Evolutionary conservation across 1,140 invertebrate genomes (phyloP), one percentile per base, ranked within the genome.

Genomic region (Drosophila novamexicana): DNA sequence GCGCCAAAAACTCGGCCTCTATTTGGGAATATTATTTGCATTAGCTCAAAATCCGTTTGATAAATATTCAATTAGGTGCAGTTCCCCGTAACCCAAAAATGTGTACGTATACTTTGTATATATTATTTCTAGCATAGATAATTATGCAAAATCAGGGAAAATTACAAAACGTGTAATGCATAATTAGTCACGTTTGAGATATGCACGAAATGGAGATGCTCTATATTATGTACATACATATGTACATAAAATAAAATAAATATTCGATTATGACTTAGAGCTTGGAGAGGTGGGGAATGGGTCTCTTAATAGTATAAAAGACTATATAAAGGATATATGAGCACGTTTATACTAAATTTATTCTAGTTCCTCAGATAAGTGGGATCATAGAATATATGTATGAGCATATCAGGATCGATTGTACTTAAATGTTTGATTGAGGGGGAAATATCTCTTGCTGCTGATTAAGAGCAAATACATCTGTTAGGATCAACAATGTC

Each of bases 61-160:
- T 88, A 88, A 88, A 89, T 88, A 83, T 88, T 88, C 80, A 88
- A 88, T 86, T 86, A 83, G 54, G 59, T 71, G 72, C 53, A 66
- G 37, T 66, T 29, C 42, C 36, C 34, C 57, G 54, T 14, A 71
- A 52, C 49, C 44, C 42, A 65, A 65, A 67, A 81, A n/a, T 32
- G 6, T 14, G 32, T 52, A 52, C 14, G 16, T 7, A 12, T 37
- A 39, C 36, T 44, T 37, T 40, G 65, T 66, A 64, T 71, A 77
- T 74, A 61, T 69, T 77, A 77, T 83, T 76, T 79, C 44, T 70
- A 52, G 59, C 67, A 45, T 52, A 64, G 52, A 70, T 75, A 70
- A 75, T 70, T 75, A 70, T 70, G 72, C 59, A 70, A 70, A 63
- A 70, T 57, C 67, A 45, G 45, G 18, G 34, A 70, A 62, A 57